These are phyloP conservation scores for Paraescarpia echinospica DNA, from an alignment of 1,140 invertebrate genomes.

Conservation along the genomic window DNA sequence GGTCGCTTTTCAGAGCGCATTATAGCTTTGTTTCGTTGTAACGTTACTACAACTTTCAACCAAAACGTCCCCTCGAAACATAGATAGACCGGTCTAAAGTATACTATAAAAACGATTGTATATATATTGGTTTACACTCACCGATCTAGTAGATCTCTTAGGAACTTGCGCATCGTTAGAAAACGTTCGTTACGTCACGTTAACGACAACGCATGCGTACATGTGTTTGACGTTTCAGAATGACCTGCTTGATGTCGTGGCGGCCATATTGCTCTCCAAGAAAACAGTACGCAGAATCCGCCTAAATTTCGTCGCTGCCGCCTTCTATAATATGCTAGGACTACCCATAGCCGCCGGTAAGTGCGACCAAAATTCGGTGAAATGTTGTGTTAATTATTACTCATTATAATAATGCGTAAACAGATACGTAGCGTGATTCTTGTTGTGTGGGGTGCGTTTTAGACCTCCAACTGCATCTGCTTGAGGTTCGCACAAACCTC, in stretches of 20 bases:
- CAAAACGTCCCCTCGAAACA: neutral
- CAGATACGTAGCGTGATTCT: neutral
- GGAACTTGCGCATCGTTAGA: neutral
- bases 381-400: too few species aligned
- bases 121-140: too few species aligned
- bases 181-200: neutral
- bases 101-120: neutral
- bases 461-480: too few species aligned
- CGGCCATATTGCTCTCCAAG: constrained; percentile 90
- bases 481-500: too few species aligned
- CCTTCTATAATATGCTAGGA: constrained; percentile 94
- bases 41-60: neutral
- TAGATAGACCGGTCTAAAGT: neutral
- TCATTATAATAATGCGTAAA: too few species aligned
- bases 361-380: neutral
- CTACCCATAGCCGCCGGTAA: constrained; percentile 93
- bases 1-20: neutral
- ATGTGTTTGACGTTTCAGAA: constrained; percentile 66
- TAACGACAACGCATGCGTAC: neutral
- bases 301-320: constrained; percentile 95
- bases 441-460: too few species aligned
- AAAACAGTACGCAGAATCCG: constrained; percentile 89
- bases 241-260: constrained; percentile 94
- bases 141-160: neutral
- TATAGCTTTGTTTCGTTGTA: neutral